Percentiles rank a stretch among this genome's conserved stretches.
These are phyloP conservation scores for Amphipyra berbera DNA, from an alignment of 2,888 invertebrate genomes.

Conservation along the genomic window DNA sequence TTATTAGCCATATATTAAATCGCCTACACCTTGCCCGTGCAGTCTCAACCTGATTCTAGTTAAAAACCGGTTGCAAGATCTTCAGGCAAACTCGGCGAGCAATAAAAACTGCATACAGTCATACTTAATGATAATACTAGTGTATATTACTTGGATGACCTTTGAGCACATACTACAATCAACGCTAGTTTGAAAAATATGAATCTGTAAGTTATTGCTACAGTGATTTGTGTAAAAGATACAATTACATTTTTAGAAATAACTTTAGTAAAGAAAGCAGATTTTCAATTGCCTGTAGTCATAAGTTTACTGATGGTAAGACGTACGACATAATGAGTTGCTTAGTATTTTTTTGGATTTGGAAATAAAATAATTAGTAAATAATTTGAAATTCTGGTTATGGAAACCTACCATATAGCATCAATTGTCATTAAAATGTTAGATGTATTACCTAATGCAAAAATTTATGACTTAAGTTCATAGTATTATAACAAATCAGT, in stretches of 20 bases:
- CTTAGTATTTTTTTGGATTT: no score
- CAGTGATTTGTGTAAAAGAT: no score
- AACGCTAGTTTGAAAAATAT: constrained; percentile 13
- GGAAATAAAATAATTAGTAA: no score
- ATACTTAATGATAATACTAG: constrained; percentile 45
- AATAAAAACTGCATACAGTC: constrained; percentile 55
- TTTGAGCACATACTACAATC: constrained; percentile 31
- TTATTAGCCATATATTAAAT: background rate
- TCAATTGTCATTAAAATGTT: constrained; percentile 1
- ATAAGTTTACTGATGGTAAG: no score
- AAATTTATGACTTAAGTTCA: constrained; percentile 10
- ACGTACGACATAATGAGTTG: no score
- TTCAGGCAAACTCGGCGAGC: constrained; percentile 37
- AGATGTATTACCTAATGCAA: constrained; percentile 6
- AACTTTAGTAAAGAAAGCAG: no score
- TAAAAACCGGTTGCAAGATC: constrained; percentile 55
- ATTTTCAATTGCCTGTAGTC: no score
- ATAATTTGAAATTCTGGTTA: no score
- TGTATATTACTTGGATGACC: constrained; percentile 49
- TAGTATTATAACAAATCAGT: constrained; percentile 22
- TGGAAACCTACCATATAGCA: background rate
- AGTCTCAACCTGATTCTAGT: constrained; percentile 23
- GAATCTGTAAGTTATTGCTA: constrained; percentile 9
- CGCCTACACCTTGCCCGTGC: constrained; percentile 11
- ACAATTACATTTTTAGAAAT: no score